Percentiles rank a stretch among this genome's conserved stretches.
These are phyloP conservation scores for Euschistus heros DNA, from an alignment of 1,140 invertebrate species.

Conservation along the genomic window DNA sequence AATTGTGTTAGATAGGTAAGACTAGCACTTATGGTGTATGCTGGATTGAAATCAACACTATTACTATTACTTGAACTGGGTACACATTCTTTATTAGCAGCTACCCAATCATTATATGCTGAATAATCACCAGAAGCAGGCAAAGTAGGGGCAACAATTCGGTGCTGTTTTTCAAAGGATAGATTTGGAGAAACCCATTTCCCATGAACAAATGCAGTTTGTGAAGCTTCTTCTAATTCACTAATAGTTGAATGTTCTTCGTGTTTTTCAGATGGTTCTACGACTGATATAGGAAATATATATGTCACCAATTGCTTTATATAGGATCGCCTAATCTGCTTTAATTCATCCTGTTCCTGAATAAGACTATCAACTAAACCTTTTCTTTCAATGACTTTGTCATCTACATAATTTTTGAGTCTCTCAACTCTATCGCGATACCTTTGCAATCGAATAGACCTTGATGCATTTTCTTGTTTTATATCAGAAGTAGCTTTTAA, in stretches of 20 bases:
- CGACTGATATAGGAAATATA: slow-evolving; percentile 61
- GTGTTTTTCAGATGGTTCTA: slow-evolving; percentile 39
- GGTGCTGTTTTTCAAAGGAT: slow-evolving; percentile 53
- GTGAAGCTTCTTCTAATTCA: slow-evolving; percentile 62
- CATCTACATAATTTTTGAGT: slow-evolving; percentile 44
- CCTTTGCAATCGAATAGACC: slow-evolving; percentile 44
- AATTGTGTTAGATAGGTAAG: slow-evolving; percentile 72
- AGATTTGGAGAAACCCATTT: slow-evolving; percentile 59
- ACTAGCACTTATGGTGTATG: slow-evolving; percentile 63
- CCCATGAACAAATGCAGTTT: slow-evolving; percentile 59
- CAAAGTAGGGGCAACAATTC: slow-evolving; percentile 60
- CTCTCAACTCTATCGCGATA: slow-evolving; percentile 52
- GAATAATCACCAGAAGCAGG: slow-evolving; percentile 69
- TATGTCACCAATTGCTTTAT: slow-evolving; percentile 58
- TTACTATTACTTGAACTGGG: slow-evolving; percentile 41
- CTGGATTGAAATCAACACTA: slow-evolving; percentile 48
- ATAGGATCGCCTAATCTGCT: slow-evolving; percentile 47
- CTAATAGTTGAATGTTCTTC: slow-evolving; percentile 47
- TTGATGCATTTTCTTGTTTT: slow-evolving; percentile 40
- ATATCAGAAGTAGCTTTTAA: slow-evolving; percentile 30
- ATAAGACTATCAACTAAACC: slow-evolving; percentile 39
- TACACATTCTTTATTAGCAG: slow-evolving; percentile 51
- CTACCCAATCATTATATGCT: slow-evolving; percentile 60
- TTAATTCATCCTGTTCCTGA: slow-evolving; percentile 45
- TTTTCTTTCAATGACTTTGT: slow-evolving; percentile 42